Base-by-base conservation (phyloP, 2,797 vertebrate species). In the Coranthus polyacanthus region DNA sequence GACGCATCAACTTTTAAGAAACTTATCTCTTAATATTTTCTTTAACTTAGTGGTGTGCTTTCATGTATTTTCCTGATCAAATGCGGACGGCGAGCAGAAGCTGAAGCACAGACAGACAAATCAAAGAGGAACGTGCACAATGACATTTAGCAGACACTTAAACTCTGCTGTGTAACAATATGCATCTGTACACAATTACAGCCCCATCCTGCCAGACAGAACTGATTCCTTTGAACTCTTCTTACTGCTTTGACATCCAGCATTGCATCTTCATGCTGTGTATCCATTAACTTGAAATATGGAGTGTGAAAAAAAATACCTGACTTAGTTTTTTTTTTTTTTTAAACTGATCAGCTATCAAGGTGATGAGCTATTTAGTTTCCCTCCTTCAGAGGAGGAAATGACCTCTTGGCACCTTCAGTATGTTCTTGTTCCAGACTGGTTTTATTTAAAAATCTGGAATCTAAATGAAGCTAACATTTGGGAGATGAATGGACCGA, bases 381-480 rank as follows among this genome's bases (percentile, higher is more conserved):
- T 43, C 42, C 16, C 42, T 38, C 12, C 37, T 38, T 13, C 2
- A 63, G 22, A 44, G 24, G 16, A 63, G 65, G 50, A 77, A 75
- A 75, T 58, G 11, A 47, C 7, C 51, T n/a, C 9, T 34, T 57
- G 15, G 18, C 13, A 55, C 0, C 45, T 59, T 67, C 2, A 55
- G n/a, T 52, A 29, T 60, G 53, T 64, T 55, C 54, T 62, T 46
- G 26, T 68, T 49, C 39, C n/a, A 29, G 17, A 11, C 22, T 61
- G 45, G 29, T 57, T 79, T 69, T 58, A 69, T 68, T 70, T 11
- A 54, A 80, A 49, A 54, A 75, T 63, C 67, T 79, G 63, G 58
- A 78, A 68, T 53, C 32, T 32, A 49, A 78, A 71, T 68, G 1
- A 71, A 71, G 44, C 11, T 49, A 17, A 22, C 44, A 24, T 36